Percentiles rank a stretch among this genome's conserved stretches.
Conservation (phyloP, 2,797 vertebrate species). For the Menidia menidia region DNA sequence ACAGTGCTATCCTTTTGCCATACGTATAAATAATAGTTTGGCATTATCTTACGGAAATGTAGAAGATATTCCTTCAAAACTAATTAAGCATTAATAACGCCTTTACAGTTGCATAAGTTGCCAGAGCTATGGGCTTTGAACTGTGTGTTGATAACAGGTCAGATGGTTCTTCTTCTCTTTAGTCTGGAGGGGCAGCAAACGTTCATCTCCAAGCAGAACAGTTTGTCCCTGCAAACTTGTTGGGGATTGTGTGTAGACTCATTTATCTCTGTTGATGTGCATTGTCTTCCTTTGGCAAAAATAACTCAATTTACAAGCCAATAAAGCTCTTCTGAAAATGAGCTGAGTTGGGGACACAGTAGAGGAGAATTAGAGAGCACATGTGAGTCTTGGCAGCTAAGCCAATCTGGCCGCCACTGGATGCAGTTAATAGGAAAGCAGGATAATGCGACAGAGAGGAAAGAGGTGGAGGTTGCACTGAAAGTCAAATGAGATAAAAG, state of each 20-base stretch:
- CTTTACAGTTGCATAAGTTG: not conserved
- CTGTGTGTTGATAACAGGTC: not conserved
- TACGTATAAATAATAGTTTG: not conserved
- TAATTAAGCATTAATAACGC: not conserved
- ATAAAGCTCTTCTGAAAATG: constrained; percentile 40
- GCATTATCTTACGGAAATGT: not conserved
- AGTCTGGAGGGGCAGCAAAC: not conserved
- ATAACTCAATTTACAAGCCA: constrained; percentile 41
- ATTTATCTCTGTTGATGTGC: constrained; percentile 29
- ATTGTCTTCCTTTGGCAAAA: constrained; percentile 26
- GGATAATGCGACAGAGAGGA: constrained; percentile 20
- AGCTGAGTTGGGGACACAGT: constrained; percentile 33
- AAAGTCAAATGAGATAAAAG: constrained; percentile 13
- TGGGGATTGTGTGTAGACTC: constrained; percentile 17
- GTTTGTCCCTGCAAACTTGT: constrained; percentile 25
- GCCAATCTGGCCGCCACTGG: constrained; percentile 36
- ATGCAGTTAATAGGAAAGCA: constrained; percentile 29
- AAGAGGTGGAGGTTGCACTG: constrained; percentile 14
- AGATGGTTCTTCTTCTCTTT: not conserved
- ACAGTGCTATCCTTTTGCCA: no score
- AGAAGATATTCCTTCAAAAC: not conserved
- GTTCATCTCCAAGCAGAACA: not conserved
- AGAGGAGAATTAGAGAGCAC: constrained; percentile 36
- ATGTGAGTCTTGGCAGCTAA: constrained; percentile 37
- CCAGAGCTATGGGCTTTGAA: not conserved